Percentiles rank a stretch among this genome's conserved stretches.
Conservation (phyloP, 1,140 invertebrate species). For the Monomorium pharaonis region DNA sequence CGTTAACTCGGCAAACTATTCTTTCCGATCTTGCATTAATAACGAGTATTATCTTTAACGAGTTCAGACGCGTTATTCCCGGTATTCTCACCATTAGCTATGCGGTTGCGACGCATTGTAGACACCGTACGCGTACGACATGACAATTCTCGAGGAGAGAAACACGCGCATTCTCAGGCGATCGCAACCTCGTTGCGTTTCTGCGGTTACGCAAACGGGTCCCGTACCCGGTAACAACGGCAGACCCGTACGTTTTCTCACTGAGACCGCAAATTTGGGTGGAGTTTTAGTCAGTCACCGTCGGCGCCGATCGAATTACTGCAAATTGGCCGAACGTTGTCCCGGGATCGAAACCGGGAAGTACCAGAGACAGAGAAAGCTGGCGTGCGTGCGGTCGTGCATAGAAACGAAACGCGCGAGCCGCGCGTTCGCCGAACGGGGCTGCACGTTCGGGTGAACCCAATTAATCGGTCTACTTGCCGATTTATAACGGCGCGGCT, state of each 20-base stretch:
- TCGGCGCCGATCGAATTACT: constrained; percentile 71
- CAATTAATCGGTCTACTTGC: constrained; percentile 75
- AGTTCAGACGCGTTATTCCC: background rate
- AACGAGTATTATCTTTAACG: background rate
- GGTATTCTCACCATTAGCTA: background rate
- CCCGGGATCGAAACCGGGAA: constrained; percentile 10
- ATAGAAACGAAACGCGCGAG: constrained; percentile 51
- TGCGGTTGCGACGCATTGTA: background rate
- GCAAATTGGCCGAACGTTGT: constrained; percentile 74
- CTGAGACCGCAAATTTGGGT: constrained; percentile 73
- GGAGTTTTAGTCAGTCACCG: constrained; percentile 72
- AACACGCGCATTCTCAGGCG: background rate
- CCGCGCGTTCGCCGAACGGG: constrained; percentile 1
- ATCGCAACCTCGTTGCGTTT: constrained; percentile 13
- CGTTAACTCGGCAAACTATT: background rate
- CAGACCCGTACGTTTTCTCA: constrained; percentile 69
- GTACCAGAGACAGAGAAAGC: background rate
- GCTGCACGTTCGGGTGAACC: constrained; percentile 20
- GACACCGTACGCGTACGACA: background rate
- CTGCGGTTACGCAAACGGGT: background rate
- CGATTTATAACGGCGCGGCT: constrained; percentile 68
- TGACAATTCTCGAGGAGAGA: background rate
- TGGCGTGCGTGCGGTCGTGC: background rate
- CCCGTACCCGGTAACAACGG: background rate
- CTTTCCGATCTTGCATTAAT: background rate